A percentile compares a stretch with the other conserved stretches of the same genome.
Evolutionary conservation across 2,113 vertebrate genomes (phyloP).

Genomic region (Sardina pilchardus): DNA sequence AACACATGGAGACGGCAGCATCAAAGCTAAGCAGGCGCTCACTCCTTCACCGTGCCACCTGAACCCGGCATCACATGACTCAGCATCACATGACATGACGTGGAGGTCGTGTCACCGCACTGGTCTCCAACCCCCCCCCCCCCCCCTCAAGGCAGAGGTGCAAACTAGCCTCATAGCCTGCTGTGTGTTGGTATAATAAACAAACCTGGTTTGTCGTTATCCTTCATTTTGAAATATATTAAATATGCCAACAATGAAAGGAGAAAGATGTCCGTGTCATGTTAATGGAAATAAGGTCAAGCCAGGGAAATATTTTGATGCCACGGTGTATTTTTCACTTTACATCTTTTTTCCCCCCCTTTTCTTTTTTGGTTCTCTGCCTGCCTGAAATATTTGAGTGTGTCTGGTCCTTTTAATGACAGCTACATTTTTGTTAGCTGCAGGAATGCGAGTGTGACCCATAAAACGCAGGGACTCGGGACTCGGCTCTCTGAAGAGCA

Average conservation of each 20-base stretch:
- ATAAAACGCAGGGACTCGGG: conserved; percentile 48
- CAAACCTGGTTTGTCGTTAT: background rate
- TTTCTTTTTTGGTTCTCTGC: background rate
- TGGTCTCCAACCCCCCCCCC: background rate
- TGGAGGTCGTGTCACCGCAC: background rate
- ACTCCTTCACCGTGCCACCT: conserved; percentile 18
- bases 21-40: conserved; percentile 59
- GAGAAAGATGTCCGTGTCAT: background rate
- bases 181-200: background rate
- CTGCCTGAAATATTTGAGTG: background rate
- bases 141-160: background rate
- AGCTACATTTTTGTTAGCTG: conserved; percentile 22
- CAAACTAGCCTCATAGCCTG: background rate
- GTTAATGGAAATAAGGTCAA: background rate
- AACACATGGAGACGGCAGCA: conserved; percentile 52
- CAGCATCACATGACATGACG: conserved; percentile 58
- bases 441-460: conserved; percentile 67
- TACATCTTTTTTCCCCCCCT: conserved; percentile 14
- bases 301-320: background rate
- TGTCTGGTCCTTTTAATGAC: conserved; percentile 23
- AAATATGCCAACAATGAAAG: background rate
- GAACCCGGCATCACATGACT: conserved; percentile 42
- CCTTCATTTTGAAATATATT: background rate
- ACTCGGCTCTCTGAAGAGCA: conserved; percentile 62
- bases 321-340: conserved; percentile 4